Evolutionary conservation across 2,888 invertebrate species (phyloP).

Genomic region (Macrosiphum euphorbiae): DNA sequence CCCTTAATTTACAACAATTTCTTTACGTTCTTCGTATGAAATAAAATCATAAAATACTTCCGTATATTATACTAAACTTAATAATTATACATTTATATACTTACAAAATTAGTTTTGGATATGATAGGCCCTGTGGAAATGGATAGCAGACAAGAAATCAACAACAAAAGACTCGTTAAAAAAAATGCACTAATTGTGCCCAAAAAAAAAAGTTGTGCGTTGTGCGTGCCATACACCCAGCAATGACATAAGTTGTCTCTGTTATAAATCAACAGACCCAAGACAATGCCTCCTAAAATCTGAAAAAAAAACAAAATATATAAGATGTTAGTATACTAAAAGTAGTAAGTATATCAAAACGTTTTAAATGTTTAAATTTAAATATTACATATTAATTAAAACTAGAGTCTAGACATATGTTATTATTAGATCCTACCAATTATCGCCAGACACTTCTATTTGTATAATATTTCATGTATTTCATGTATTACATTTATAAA

Average conservation of each 20-base stretch:
- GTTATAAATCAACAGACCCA: constrained; percentile 79
- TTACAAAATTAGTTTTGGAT: constrained; percentile 84
- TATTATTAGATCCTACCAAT: not conserved
- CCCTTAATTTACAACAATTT: not conserved
- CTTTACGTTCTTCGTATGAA: not conserved
- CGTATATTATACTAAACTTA: not conserved
- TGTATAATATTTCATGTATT: not conserved
- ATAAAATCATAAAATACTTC: not conserved
- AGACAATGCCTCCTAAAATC: constrained; percentile 83
- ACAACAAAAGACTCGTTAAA: constrained; percentile 82
- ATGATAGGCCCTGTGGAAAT: constrained; percentile 86
- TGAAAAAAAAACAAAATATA: constrained; percentile 71
- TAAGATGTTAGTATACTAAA: not conserved
- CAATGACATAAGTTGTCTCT: constrained; percentile 69
- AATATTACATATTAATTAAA: not conserved
- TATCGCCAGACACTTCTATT: not conserved
- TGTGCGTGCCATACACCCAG: constrained; percentile 68
- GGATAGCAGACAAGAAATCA: constrained; percentile 82
- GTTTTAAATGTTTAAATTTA: not conserved
- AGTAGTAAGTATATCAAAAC: not conserved
- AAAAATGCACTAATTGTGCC: constrained; percentile 82
- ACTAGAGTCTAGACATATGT: not conserved
- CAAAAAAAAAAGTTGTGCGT: constrained; percentile 78
- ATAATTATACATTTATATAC: constrained; percentile 70
- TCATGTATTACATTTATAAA: not conserved